These are phyloP conservation scores for Eupithecia pulchellata DNA, from an alignment of 2,888 invertebrate genomes.

Conservation along the genomic window DNA sequence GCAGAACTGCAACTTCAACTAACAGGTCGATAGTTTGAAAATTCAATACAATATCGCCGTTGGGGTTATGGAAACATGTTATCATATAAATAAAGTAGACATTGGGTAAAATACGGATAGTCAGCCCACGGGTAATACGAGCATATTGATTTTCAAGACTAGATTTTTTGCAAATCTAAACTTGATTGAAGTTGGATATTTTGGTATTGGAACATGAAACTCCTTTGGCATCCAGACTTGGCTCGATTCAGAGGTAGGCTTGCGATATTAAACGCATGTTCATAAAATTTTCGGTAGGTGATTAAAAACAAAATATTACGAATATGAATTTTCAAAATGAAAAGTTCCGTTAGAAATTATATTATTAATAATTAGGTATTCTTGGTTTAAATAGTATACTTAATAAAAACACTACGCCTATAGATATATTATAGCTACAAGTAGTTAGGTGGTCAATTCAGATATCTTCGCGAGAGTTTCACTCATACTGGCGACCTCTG, in stretches of 20 bases:
- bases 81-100: not conserved
- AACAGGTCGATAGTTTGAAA: slow-evolving; percentile 38
- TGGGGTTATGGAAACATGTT: slow-evolving; percentile 8
- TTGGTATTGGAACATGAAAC: not conserved
- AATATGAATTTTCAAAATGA: not conserved
- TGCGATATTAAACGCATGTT: not conserved
- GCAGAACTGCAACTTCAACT: slow-evolving; percentile 37
- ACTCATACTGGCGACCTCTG: too few species aligned
- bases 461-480: too few species aligned
- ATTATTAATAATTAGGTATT: too few species aligned
- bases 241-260: not conserved
- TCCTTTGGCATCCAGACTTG: not conserved
- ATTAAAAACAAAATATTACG: not conserved
- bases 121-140: not conserved
- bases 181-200: not conserved
- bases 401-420: too few species aligned
- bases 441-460: too few species aligned
- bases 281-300: not conserved
- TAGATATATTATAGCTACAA: too few species aligned
- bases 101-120: not conserved
- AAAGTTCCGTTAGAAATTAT: not conserved
- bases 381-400: too few species aligned
- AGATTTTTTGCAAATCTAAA: not conserved
- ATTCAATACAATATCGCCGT: slow-evolving; percentile 34
- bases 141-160: not conserved